phyloP scores from a whole-genome alignment of 2,888 invertebrate species.

The Drosophila putrida region DNA sequence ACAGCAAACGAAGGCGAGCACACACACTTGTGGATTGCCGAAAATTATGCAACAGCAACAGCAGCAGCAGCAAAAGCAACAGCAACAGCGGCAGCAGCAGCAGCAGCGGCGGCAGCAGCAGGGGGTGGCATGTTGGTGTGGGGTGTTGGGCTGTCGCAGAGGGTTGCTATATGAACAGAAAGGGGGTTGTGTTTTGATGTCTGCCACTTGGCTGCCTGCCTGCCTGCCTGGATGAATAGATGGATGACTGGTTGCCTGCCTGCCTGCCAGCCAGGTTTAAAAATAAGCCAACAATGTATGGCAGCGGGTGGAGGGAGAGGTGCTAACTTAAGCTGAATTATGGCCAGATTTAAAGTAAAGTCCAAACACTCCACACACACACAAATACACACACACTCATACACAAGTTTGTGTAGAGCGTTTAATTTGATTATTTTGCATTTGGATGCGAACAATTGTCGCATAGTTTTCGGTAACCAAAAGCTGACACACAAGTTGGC shows the following conservation, averaged over 20 bases:
- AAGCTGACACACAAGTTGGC: slow-evolving; percentile 60
- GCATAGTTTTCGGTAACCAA: slow-evolving; percentile 50
- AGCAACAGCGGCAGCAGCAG: too few species aligned
- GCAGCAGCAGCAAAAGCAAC: not conserved
- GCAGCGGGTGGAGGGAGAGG: not conserved
- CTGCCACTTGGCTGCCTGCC: slow-evolving; percentile 72
- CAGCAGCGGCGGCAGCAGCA: too few species aligned
- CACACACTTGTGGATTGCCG: slow-evolving; percentile 84
- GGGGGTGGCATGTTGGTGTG: slow-evolving; percentile 1
- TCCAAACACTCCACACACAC: slow-evolving; percentile 14
- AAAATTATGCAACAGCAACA: slow-evolving; percentile 77
- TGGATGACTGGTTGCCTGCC: slow-evolving; percentile 12
- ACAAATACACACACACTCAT: slow-evolving; percentile 2
- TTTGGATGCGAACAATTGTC: slow-evolving; percentile 44
- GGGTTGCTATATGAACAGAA: slow-evolving; percentile 49
- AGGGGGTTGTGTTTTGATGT: slow-evolving; percentile 72
- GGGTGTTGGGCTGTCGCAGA: slow-evolving; percentile 11
- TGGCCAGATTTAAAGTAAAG: slow-evolving; percentile 41
- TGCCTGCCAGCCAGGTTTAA: slow-evolving; percentile 37
- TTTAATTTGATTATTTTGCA: slow-evolving; percentile 74
- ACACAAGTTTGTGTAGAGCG: slow-evolving; percentile 32
- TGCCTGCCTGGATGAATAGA: slow-evolving; percentile 9
- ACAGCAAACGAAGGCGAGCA: slow-evolving; percentile 66
- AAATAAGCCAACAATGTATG: slow-evolving; percentile 40
- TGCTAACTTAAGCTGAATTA: slow-evolving; percentile 50